Base-by-base conservation (phyloP, 2,888 invertebrate species). In the Proisotoma minuta region DNA sequence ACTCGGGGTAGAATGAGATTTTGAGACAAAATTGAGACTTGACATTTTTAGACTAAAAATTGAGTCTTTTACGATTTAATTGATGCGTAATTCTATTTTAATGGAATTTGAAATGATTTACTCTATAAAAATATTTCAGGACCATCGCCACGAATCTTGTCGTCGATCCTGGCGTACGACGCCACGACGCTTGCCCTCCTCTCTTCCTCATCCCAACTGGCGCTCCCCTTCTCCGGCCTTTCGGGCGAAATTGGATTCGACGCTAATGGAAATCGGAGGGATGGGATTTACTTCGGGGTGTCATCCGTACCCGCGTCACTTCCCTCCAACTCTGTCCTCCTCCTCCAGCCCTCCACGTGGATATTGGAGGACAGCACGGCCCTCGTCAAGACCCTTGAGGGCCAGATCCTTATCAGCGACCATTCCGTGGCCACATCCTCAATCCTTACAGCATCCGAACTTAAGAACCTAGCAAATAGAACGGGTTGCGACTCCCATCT, bases 341-440 rank as follows among this genome's bases (percentile, higher is more conserved):
- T 73, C 1, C 66, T 73, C 2, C 73, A 73, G 28, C 68, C 72
- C 1, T 73, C 73, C 1, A 62, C 61, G 0, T 73, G 71, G 71
- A 70, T 73, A n/a, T 51, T 73, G 18, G 71, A 73, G 59, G 71
- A 73, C 50, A 50, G 65, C 2, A 47, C 70, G 15, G 40, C 62
- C 5, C 12, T 70, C 8, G 50, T 66, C 1, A 54, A 63, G 22
- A 63, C 63, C 0, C 50, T 63, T n/a, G 63, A 66, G 26, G 51
- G 60, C 18, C 57, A 57, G 26, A 54, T 65, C 26, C 26, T 63
- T 18, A 65, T 73, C 8, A 51, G 63, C 1, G 70, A 71, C 20
- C 69, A 70, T 47, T 63, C 69, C 20, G 64, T 73, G 1, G 71
- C 73, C 27, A 73, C 70, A 1, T 69, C 69, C 8, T 70, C 73